phyloP scores from a whole-genome alignment of 2,888 invertebrate genomes.

The Tetheella fluctuosa region DNA sequence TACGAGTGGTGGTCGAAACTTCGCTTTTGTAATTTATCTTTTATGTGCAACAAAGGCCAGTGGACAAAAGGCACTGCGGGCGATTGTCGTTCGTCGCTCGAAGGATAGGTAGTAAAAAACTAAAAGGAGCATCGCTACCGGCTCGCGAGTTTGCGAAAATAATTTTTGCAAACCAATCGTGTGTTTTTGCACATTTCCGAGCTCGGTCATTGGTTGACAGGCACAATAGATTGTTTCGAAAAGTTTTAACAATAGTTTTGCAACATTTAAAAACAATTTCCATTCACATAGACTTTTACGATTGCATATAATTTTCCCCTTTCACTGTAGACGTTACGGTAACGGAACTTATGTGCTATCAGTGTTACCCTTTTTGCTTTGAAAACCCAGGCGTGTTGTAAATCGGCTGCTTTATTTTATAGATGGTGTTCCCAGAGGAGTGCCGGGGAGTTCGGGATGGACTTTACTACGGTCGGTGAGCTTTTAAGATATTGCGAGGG shows the following conservation, averaged over 20 bases:
- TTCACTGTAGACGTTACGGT: slow-evolving; percentile 53
- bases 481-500: slow-evolving; percentile 75
- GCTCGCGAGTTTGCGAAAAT: slow-evolving; percentile 70
- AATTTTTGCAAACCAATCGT: slow-evolving; percentile 81
- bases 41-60: slow-evolving; percentile 72
- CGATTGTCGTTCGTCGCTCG: slow-evolving; percentile 56
- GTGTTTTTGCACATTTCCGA: slow-evolving; percentile 54
- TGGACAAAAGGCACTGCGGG: slow-evolving; percentile 69
- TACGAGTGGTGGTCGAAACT: slow-evolving; percentile 72
- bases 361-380: slow-evolving; percentile 73
- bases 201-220: slow-evolving; percentile 65
- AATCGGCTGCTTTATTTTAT: slow-evolving; percentile 83
- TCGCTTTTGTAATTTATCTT: slow-evolving; percentile 78
- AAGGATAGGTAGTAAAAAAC: slow-evolving; percentile 63
- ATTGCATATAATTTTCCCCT: slow-evolving; percentile 52
- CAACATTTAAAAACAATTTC: slow-evolving; percentile 50
- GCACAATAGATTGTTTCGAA: slow-evolving; percentile 69
- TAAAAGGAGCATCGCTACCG: slow-evolving; percentile 63
- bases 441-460: slow-evolving; percentile 48
- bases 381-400: slow-evolving; percentile 76
- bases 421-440: slow-evolving; percentile 74
- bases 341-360: slow-evolving; percentile 70
- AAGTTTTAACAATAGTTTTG: slow-evolving; percentile 34
- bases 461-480: slow-evolving; percentile 63
- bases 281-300: slow-evolving; percentile 56